phyloP scores from a whole-genome alignment of 1,140 invertebrate species.

The Bombus superbus region DNA sequence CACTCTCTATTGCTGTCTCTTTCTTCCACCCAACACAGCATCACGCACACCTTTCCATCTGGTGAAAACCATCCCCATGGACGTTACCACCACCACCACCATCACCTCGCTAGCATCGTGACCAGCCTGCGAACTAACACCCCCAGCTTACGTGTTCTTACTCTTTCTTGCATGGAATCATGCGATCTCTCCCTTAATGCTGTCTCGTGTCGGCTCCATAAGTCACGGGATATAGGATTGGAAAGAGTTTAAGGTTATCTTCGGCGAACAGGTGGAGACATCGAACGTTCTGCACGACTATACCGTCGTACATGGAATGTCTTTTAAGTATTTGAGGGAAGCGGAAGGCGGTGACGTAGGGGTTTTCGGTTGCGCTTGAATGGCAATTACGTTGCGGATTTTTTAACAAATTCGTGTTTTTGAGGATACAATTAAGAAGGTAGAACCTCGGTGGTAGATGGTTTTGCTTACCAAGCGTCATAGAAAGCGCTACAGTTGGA shows the following conservation, averaged over 20 bases:
- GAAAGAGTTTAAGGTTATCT: conserved; percentile 61
- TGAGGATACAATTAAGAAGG: too few relatives aligned
- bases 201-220: conserved; percentile 60
- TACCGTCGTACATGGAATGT: neutral
- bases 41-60: neutral
- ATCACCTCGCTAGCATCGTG: conserved; percentile 58
- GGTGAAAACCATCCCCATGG: conserved; percentile 31
- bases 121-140: conserved; percentile 71
- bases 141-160: conserved; percentile 52
- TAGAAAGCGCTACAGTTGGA: too few relatives aligned
- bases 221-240: conserved; percentile 67
- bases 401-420: too few relatives aligned
- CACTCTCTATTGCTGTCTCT: neutral
- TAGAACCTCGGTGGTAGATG: too few relatives aligned
- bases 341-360: too few relatives aligned
- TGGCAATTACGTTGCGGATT: too few relatives aligned
- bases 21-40: neutral
- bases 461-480: too few relatives aligned
- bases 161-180: conserved; percentile 37
- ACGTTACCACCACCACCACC: neutral
- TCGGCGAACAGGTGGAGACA: conserved; percentile 32
- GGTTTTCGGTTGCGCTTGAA: too few relatives aligned
- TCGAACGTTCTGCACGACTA: conserved; percentile 28
- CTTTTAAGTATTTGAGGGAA: too few relatives aligned
- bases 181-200: conserved; percentile 30